Conservation (phyloP, 2,797 vertebrate genomes). For the Mormyrops boulengeri region DNA sequence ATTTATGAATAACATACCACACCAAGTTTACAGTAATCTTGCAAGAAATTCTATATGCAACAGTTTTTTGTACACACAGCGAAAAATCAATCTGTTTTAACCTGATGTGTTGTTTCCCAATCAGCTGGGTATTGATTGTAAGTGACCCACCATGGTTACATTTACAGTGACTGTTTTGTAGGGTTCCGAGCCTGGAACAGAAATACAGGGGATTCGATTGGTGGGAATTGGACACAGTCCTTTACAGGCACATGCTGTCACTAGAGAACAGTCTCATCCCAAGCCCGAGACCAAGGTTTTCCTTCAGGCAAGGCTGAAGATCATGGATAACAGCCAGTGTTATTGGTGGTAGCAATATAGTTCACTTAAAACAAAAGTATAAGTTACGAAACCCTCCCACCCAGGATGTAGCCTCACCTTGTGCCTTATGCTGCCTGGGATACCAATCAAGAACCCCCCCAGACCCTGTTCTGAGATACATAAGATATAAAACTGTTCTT, state of each 20-base stretch:
- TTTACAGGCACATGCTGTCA: neutral
- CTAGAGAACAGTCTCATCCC: neutral
- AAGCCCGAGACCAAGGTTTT: neutral
- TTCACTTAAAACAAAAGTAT: neutral
- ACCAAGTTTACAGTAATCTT: constrained; percentile 70
- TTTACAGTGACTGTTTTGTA: neutral
- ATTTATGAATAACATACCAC: constrained; percentile 63
- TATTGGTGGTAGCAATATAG: neutral
- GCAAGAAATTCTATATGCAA: constrained; percentile 49
- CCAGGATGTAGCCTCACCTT: neutral
- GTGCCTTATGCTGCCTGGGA: neutral
- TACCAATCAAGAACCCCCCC: neutral
- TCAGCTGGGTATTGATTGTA: constrained; percentile 11
- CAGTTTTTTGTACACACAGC: constrained; percentile 49
- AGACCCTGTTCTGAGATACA: neutral
- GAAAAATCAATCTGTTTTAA: constrained; percentile 50
- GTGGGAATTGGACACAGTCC: neutral
- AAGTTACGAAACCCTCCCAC: neutral
- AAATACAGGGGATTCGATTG: neutral
- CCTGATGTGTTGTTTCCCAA: constrained; percentile 10
- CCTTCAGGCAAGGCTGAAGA: neutral
- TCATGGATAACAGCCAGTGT: neutral
- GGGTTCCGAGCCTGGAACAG: neutral
- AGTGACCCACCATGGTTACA: neutral
- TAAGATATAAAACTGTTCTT: neutral